These are phyloP conservation scores for Sebastes taczanowskii DNA, from an alignment of 2,797 vertebrate species.

Conservation along the genomic window DNA sequence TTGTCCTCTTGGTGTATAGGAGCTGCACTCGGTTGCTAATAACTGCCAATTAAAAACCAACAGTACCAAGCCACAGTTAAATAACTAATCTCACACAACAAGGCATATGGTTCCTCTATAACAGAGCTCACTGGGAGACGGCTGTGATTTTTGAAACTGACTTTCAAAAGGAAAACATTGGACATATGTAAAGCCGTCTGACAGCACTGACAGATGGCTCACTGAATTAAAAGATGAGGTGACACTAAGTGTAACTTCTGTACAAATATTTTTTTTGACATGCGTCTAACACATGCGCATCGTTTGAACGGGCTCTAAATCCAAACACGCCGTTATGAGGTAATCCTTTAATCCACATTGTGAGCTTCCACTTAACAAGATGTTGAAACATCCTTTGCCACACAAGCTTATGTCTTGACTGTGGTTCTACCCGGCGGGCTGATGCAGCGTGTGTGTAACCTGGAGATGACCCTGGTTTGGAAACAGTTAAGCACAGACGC, in stretches of 20 bases:
- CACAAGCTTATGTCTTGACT: conserved; percentile 17
- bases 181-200: not conserved
- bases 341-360: conserved; percentile 40
- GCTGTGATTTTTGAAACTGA: not conserved
- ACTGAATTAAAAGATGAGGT: conserved; percentile 3
- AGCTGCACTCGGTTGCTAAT: conserved; percentile 35
- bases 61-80: not conserved
- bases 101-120: not conserved
- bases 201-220: conserved; percentile 3
- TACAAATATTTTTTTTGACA: not conserved
- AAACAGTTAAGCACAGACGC: not conserved
- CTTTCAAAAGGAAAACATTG: not conserved
- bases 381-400: conserved; percentile 17
- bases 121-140: not conserved
- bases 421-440: not conserved
- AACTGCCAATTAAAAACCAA: conserved; percentile 38
- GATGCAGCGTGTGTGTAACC: not conserved
- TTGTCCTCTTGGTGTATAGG: conserved; percentile 10
- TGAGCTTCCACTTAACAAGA: not conserved
- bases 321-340: not conserved
- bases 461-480: not conserved
- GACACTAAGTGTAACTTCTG: not conserved
- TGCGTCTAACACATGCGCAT: not conserved
- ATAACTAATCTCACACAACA: conserved; percentile 8
- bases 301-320: not conserved